Evolutionary conservation across 2,888 invertebrate genomes (phyloP), one percentile per base, ranked within the genome.

Genomic region (Tolmerus cingulatus): DNA sequence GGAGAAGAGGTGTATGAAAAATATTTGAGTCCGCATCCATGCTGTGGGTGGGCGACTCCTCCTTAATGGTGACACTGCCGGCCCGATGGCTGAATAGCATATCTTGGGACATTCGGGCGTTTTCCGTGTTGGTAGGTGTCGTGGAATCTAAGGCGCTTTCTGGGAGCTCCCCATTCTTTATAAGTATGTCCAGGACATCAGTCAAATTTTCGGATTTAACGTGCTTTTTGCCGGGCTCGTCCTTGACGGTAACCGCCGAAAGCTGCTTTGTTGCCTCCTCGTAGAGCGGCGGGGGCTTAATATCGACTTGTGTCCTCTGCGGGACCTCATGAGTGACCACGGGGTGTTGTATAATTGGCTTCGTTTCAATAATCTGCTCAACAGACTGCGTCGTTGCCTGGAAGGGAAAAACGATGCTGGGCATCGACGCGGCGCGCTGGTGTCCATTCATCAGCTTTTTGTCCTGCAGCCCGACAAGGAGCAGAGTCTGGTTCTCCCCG

Each of bases 121-220:
- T 91, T 4, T 90, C 88, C 90, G 91, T 88, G 90, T 91, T 89
- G 89, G 92, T 93, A 40, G 95, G 94, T 37, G 95, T 94, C 88
- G 94, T 91, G 1, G 92, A 91, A 79, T 92, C 88, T 7, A 91
- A 97, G 0, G 97, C 97, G 90, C 97, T 97, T 9, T 97, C 96
- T 0, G 98, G 97, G 87, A 98, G 92, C 91, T 98, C 98, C 14
- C 98, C 98, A 91, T 97, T 97, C 91, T 98, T 96, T 76, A 98
- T 98, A 16, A 98, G 94, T 89, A 98, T 98, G 91, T 98, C 98
- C 86, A 98, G 93, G 0, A 98, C 98, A 92, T 98, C 98, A 74
- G 91, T 91, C 37, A 92, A 90, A 88, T 92, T 92, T 90, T 93
- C 91, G 90, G 92, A 92, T 87, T 93, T 93, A 0, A 92, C 89